These are phyloP conservation scores for Denticeps clupeoides DNA, from an alignment of 2,797 vertebrate species.

Conservation along the genomic window DNA sequence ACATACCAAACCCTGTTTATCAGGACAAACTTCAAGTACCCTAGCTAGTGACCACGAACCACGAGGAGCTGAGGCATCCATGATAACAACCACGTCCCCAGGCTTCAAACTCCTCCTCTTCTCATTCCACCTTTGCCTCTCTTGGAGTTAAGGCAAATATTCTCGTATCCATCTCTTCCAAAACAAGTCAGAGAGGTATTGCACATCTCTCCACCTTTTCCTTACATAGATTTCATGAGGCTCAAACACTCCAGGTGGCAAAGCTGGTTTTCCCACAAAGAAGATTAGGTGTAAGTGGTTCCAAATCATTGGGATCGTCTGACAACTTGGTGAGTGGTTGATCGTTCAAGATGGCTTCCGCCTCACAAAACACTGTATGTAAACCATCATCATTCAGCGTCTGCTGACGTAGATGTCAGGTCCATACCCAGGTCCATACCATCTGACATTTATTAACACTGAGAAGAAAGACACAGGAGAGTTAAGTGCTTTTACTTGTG, in stretches of 20 bases:
- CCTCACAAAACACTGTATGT: constrained; percentile 3
- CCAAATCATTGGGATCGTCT: neutral
- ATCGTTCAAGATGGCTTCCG: neutral
- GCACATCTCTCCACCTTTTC: neutral
- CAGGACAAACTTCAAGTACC: neutral
- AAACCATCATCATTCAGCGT: neutral
- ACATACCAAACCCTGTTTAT: neutral
- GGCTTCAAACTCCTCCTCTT: neutral
- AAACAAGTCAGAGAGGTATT: neutral
- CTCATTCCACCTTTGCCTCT: constrained; percentile 2
- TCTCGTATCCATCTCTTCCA: neutral
- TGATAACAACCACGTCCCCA: constrained; percentile 1
- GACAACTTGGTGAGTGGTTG: neutral
- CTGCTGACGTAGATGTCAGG: neutral
- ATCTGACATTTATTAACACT: no score
- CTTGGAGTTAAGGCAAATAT: constrained; percentile 3
- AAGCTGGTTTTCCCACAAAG: neutral
- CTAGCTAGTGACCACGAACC: neutral
- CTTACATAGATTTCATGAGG: neutral
- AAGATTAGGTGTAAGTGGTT: constrained; percentile 6
- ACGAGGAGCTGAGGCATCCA: neutral
- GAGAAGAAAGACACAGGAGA: no score
- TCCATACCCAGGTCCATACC: no score
- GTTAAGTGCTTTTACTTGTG: no score
- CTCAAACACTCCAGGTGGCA: neutral